Base-by-base conservation (phyloP, 1,140 invertebrate species). In the Pygmarrhopalites habei region DNA sequence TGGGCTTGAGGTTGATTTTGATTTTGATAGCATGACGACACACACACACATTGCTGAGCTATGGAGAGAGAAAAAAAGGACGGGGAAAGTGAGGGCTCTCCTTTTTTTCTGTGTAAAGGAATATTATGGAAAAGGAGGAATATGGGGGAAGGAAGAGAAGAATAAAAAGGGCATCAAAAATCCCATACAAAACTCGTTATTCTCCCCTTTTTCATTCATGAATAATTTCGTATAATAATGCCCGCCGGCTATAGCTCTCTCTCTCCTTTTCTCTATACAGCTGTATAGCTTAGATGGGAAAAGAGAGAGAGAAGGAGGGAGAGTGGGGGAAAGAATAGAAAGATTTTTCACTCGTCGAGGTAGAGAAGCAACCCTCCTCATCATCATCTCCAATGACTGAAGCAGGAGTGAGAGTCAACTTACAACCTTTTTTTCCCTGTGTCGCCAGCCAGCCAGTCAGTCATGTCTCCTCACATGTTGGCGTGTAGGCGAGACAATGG, bases 171-270 rank as follows among this genome's bases (percentile, higher is more conserved):
- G 57, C 64, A 65, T 68, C 56, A 68, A 62, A 65, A 68, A 62
- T 68, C 63, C 59, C 67, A 66, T 66, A 69, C 55, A 66, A 66
- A 66, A 66, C 64, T 69, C 67, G 67, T 69, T 66, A 68, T 65
- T 62, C 59, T 68, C 67, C 64, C 64, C 64, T 61, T 69, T 62
- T 66, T 69, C 67, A 66, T 66, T 66, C 67, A 69, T 69, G 67
- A 69, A 69, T 69, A 69, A 69, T 69, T 69, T 69, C 61, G 64
- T 66, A 69, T 69, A 69, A 69, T 69, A 66, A 69, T 66, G 67
- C 67, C 67, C 64, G 41, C 39, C 17, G 60, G 67, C 64, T n/a
- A n/a, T 41, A n/a, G 39, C 39, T 41, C n/a, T 41, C 39, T 41
- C 39, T 41, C 44, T 25, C 7, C 44, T 10, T 7, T 47, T 25